Evolutionary conservation across 2,888 invertebrate genomes (phyloP).

Genomic region (Ganaspis brasiliensis): DNA sequence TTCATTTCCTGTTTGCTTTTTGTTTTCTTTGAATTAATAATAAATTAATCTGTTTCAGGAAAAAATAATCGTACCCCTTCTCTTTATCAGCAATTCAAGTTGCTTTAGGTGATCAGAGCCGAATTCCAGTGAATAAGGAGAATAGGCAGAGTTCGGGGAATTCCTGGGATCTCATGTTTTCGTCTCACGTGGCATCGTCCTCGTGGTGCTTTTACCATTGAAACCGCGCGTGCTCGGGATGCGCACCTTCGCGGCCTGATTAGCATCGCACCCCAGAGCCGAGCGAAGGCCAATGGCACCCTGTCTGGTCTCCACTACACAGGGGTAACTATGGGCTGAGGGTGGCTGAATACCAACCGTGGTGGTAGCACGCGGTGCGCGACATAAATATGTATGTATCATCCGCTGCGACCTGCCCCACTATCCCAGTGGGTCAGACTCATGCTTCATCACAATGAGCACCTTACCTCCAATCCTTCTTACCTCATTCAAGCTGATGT

Average conservation of each 20-base stretch:
- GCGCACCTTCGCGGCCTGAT: conserved; percentile 78
- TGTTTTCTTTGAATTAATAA: no score
- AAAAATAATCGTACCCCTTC: no score
- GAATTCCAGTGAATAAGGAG: neutral
- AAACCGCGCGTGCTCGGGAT: conserved; percentile 77
- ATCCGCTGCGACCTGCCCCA: conserved; percentile 79
- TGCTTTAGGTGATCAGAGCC: no score
- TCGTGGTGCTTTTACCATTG: conserved; percentile 70
- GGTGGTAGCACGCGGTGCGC: conserved; percentile 72
- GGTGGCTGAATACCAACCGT: conserved; percentile 56
- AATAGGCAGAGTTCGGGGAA: conserved; percentile 11
- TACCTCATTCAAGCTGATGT: conserved; percentile 56
- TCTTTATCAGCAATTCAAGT: no score
- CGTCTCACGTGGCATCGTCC: conserved; percentile 74
- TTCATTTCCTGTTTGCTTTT: no score
- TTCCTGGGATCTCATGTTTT: conserved; percentile 68
- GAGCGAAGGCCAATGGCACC: conserved; percentile 77
- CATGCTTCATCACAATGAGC: conserved; percentile 74
- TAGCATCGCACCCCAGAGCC: conserved; percentile 75
- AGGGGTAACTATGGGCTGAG: conserved; percentile 57
- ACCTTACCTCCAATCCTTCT: conserved; percentile 57
- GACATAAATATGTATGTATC: conserved; percentile 80
- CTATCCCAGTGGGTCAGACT: conserved; percentile 80
- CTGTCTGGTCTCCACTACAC: conserved; percentile 60
- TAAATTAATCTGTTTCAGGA: no score